Conservation (phyloP, 2,888 invertebrate species). For the Globia sparganii region DNA sequence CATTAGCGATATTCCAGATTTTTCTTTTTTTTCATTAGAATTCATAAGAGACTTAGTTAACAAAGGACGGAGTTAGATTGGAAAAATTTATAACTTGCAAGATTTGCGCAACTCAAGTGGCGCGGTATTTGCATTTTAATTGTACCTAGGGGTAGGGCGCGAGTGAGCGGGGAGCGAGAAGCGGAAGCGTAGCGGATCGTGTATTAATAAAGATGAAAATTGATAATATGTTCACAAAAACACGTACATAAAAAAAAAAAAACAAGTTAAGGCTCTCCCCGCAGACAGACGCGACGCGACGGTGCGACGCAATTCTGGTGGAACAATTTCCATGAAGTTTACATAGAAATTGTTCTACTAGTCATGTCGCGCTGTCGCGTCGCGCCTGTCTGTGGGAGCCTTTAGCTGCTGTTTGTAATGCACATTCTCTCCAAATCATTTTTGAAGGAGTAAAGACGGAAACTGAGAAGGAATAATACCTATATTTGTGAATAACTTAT, state of each 20-base stretch:
- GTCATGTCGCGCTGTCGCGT: no score
- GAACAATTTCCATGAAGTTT: no score
- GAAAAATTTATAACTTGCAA: conserved; percentile 82
- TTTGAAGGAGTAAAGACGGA: no score
- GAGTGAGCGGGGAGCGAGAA: conserved; percentile 34
- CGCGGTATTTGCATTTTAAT: conserved; percentile 83
- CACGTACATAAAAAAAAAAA: not conserved
- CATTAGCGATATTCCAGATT: conserved; percentile 67
- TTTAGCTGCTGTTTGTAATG: not conserved
- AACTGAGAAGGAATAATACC: no score
- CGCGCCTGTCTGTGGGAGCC: no score
- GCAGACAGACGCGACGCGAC: no score
- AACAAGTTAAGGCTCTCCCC: no score
- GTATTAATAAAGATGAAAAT: not conserved
- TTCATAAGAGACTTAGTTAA: conserved; percentile 73
- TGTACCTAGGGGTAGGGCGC: conserved; percentile 59
- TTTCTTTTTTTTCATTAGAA: conserved; percentile 67
- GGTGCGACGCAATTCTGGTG: no score
- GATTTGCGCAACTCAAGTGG: conserved; percentile 78
- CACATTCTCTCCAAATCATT: no score
- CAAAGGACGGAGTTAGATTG: conserved; percentile 79
- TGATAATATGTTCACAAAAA: not conserved
- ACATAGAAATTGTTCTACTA: no score
- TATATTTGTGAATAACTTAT: not conserved
- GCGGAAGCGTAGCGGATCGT: not conserved